Evolutionary conservation across 2,797 vertebrate species (phyloP).

Genomic region (Enteromius trimaculatus): DNA sequence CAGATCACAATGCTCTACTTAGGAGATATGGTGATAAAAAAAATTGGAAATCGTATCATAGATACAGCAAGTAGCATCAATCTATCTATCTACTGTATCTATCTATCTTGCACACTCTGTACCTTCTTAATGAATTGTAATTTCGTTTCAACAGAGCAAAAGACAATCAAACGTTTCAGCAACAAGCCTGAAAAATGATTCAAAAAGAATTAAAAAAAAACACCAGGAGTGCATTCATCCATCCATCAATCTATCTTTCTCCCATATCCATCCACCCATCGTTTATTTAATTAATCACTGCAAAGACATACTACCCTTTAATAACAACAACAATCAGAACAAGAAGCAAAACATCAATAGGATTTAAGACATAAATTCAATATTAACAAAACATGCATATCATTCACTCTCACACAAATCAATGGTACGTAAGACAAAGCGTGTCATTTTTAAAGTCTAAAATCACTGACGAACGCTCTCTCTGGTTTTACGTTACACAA

Average conservation of each 20-base stretch:
- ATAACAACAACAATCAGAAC: background rate
- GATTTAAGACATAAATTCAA: background rate
- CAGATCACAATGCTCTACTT: background rate
- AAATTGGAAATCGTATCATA: background rate
- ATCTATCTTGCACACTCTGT: no score
- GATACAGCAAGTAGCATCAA: background rate
- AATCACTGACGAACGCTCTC: background rate
- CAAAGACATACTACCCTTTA: background rate
- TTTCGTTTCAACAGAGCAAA: background rate
- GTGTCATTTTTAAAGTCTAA: background rate
- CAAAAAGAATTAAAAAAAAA: background rate
- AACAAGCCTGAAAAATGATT: background rate
- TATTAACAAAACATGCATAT: background rate
- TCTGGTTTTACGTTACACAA: constrained; percentile 17
- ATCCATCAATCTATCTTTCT: background rate
- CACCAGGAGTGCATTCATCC: background rate
- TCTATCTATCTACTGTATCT: no score
- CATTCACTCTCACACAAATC: background rate
- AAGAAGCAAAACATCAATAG: background rate
- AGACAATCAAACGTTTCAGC: background rate
- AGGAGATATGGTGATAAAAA: background rate
- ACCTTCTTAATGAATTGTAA: no score
- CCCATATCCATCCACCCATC: background rate
- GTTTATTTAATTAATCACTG: background rate
- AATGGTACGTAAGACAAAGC: background rate